These are phyloP conservation scores for Diabrotica balteata DNA, from an alignment of 2,888 invertebrate genomes.

Conservation along the genomic window DNA sequence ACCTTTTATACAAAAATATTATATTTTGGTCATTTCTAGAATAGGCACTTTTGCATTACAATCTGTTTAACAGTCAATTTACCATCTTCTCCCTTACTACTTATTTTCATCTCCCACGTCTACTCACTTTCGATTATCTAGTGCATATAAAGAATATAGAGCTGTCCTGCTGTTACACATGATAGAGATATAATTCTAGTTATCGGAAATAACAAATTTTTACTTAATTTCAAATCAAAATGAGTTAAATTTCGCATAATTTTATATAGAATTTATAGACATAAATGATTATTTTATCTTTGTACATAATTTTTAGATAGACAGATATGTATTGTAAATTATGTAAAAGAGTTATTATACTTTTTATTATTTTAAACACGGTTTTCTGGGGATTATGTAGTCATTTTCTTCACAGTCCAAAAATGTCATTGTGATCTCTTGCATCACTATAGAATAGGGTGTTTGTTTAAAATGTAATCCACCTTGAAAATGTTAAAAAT, in stretches of 20 bases:
- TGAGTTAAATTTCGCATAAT: slow-evolving; percentile 15
- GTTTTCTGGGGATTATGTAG: slow-evolving; percentile 22
- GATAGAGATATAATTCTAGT: too few relatives aligned
- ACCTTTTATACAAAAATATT: too few relatives aligned
- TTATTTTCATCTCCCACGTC: too few relatives aligned
- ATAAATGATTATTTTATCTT: slow-evolving; percentile 43
- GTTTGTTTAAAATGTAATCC: not conserved
- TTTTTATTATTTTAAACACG: slow-evolving; percentile 29
- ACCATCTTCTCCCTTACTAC: too few relatives aligned
- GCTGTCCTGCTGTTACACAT: too few relatives aligned
- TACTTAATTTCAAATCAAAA: slow-evolving; percentile 24
- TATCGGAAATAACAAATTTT: too few relatives aligned
- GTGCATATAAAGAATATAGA: too few relatives aligned
- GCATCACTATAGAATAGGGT: slow-evolving; percentile 3
- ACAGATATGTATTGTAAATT: slow-evolving; percentile 44
- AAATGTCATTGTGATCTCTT: slow-evolving; percentile 9
- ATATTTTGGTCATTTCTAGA: too few relatives aligned
- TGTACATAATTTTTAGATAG: slow-evolving; percentile 50
- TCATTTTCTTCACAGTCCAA: slow-evolving; percentile 19
- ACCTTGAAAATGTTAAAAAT: too few relatives aligned
- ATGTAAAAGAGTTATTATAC: slow-evolving; percentile 41
- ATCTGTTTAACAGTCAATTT: too few relatives aligned
- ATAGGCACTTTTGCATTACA: too few relatives aligned
- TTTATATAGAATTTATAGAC: slow-evolving; percentile 36
- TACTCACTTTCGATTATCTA: too few relatives aligned